These are phyloP conservation scores for Heliconius ismenius DNA, from an alignment of 2,888 invertebrate genomes.

Conservation along the genomic window DNA sequence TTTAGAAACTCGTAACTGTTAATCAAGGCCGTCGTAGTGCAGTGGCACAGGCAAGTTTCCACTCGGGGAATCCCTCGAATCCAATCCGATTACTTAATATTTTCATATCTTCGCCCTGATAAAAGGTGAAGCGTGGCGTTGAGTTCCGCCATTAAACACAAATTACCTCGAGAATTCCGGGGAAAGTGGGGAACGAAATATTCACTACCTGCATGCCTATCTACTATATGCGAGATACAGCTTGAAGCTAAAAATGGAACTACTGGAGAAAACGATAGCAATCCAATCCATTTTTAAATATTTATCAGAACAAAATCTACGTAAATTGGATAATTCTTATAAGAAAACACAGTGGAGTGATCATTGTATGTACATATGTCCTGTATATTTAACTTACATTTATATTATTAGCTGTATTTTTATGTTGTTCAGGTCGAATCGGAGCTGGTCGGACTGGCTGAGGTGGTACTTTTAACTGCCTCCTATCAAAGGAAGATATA, in stretches of 20 bases:
- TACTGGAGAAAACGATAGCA: constrained; percentile 56
- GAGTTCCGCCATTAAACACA: too few relatives aligned
- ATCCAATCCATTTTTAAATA: constrained; percentile 69
- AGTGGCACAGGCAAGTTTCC: too few relatives aligned
- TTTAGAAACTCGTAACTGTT: constrained; percentile 54
- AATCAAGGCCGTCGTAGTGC: too few relatives aligned
- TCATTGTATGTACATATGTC: background rate
- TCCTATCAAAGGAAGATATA: constrained; percentile 77
- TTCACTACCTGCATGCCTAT: too few relatives aligned
- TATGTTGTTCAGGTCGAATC: constrained; percentile 63
- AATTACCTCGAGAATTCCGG: too few relatives aligned
- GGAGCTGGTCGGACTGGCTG: constrained; percentile 74
- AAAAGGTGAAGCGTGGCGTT: too few relatives aligned
- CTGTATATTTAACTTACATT: constrained; percentile 62
- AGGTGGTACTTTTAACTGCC: constrained; percentile 74
- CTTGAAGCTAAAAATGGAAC: too few relatives aligned
- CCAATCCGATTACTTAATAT: too few relatives aligned
- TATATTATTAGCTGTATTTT: constrained; percentile 69
- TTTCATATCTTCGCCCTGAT: too few relatives aligned
- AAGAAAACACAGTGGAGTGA: background rate
- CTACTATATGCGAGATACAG: too few relatives aligned
- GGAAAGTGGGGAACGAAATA: too few relatives aligned
- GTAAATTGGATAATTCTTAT: background rate
- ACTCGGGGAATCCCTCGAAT: too few relatives aligned
- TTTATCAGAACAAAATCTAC: constrained; percentile 51